Base-by-base conservation (phyloP, 92 coral and sea anemone genomes). In the Actinostola sp. region DNA sequence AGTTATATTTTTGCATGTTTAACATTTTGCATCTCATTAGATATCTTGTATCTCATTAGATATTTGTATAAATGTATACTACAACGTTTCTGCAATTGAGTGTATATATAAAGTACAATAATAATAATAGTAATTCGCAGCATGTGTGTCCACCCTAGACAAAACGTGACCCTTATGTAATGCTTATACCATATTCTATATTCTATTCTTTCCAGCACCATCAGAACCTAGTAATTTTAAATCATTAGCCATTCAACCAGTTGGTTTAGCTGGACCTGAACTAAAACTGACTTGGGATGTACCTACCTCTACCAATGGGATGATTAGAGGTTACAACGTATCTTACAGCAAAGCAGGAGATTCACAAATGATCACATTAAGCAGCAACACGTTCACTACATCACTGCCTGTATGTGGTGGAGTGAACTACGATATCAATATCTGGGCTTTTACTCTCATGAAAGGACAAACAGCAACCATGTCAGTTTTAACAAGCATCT, bases 121-220 rank as follows among this genome's bases (percentile, higher is more conserved):
- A 48, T 48, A 48, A 48, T 13, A 48, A 4, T 48, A 4, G 28
- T 56, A 17, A 17, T 30, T 56, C 11, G 30, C 34, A 21, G n/a
- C n/a, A 3, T 25, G 30, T 42, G 2, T 63, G 23, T 64, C 41
- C 15, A 3, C 12, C 3, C 8, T 27, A 30, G 24, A 1, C 17
- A 16, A 4, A 7, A 30, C 9, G 13, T 13, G 8, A 30, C 15
- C 31, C 21, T 31, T 34, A 17, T 56, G 21, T 30, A 21, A 56
- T 48, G 13, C 19, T 48, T 48, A n/a, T n/a, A n/a, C n/a, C n/a
- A n/a, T 8, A 48, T 53, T 48, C n/a, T 3, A 25, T 53, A n/a
- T n/a, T n/a, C n/a, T 25, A 20, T 53, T n/a, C n/a, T 51, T 48
- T n/a, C 25, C 48, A 68, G 74, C 62, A 20, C 74, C 74, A 13